Conservation (phyloP, 1,140 invertebrate genomes). For the Magallana angulata region DNA sequence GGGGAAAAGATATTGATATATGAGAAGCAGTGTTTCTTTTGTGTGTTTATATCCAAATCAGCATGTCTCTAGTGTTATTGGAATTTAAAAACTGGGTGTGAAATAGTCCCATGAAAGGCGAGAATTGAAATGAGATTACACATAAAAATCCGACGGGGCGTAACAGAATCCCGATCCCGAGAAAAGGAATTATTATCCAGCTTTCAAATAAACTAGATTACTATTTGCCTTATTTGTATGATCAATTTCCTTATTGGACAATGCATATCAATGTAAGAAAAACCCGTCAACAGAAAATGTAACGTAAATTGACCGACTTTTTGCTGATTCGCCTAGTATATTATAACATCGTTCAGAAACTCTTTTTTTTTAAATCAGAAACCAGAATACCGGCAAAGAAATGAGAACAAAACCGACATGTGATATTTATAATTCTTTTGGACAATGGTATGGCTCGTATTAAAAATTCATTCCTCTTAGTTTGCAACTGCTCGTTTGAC, state of each 20-base stretch:
- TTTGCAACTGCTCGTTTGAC: not conserved
- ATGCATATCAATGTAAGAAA: not conserved
- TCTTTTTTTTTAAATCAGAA: no score
- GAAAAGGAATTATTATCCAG: not conserved
- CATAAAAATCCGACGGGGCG: conserved; percentile 17
- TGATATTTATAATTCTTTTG: no score
- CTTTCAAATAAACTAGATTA: not conserved
- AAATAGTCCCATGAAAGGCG: conserved; percentile 33
- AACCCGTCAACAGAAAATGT: not conserved
- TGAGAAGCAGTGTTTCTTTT: conserved; percentile 37
- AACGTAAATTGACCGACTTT: not conserved
- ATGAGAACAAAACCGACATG: no score
- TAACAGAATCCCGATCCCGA: conserved; percentile 22
- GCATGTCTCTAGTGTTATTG: conserved; percentile 37
- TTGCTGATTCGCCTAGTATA: no score
- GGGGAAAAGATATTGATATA: conserved; percentile 36
- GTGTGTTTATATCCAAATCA: conserved; percentile 38
- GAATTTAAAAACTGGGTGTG: conserved; percentile 37
- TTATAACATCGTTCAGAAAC: no score
- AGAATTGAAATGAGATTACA: conserved; percentile 38
- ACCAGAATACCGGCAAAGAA: no score
- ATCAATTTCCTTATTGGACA: not conserved
- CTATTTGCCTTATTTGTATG: not conserved
- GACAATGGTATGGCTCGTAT: no score
- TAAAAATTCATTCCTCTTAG: no score